Base-by-base conservation (phyloP, 1,140 invertebrate species). In the Leptopilina boulardi region DNA sequence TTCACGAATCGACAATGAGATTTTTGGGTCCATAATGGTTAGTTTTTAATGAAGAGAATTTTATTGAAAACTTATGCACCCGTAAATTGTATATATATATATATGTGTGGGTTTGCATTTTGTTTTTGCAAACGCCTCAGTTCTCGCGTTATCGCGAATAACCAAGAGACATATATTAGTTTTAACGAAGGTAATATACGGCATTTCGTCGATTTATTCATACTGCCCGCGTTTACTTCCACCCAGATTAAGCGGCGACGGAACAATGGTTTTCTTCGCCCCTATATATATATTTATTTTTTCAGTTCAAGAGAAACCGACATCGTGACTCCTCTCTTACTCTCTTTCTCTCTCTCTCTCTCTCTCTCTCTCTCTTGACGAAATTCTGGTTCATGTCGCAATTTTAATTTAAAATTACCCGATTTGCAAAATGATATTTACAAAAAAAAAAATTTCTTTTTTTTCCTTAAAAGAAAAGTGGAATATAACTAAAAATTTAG, bases 111-210 rank as follows among this genome's bases (percentile, higher is more conserved):
- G 34, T 38, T 66, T 30, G 23, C 59, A 15, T 15, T 66, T 66
- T 66, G 11, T 66, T 66, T 66, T 66, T 66, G 23, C 21, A 34
- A 66, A 30, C 59, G 59, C 59, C 59, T 34, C 26, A 66, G 59
- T 66, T 66, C 59, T 26, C 59, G 59, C 59, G 26, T 66, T 66
- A 66, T 66, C 59, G 59, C 26, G 59, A 66, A 66, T 30, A 66
- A 66, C 59, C 26, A n/a, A n/a, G 21, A 23, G 59, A 66, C 59
- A 66, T 66, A 30, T 66, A 30, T 66, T 66, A 66, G 59, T 66
- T 66, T 66, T 66, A 66, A 66, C 59, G 59, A 66, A 66, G 59
- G 59, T 66, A 66, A 66, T 34, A 66, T 66, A 66, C 59, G 59
- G 59, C 26, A 66, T 66, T 66, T 66, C 59, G 59, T 66, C 59